phyloP scores from a whole-genome alignment of 2,888 invertebrate genomes.

The Rosalia funebris region DNA sequence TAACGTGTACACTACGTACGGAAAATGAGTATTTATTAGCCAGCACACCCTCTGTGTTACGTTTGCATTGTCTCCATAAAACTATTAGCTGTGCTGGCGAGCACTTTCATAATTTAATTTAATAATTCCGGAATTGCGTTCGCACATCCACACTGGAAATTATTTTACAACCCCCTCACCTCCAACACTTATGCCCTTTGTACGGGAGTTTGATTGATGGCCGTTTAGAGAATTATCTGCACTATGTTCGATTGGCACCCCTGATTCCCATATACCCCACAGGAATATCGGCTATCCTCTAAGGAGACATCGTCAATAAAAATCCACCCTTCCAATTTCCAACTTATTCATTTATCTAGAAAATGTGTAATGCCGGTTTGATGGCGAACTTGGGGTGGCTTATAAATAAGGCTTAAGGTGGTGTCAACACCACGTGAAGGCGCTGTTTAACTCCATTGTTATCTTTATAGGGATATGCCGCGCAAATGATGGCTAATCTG shows the following conservation, averaged over 20 bases:
- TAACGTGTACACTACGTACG: neutral
- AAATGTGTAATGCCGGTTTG: conserved; percentile 38
- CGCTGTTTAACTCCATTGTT: too few relatives aligned
- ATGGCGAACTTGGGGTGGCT: conserved; percentile 13
- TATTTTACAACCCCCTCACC: conserved; percentile 37
- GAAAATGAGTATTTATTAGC: conserved; percentile 4
- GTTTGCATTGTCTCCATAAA: conserved; percentile 5
- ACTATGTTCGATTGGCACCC: conserved; percentile 47
- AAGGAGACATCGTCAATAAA: conserved; percentile 53
- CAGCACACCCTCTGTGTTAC: neutral
- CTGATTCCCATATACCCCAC: conserved; percentile 50
- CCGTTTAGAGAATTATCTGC: conserved; percentile 54
- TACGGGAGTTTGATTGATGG: conserved; percentile 54
- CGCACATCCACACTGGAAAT: conserved; percentile 39
- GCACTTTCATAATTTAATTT: conserved; percentile 31
- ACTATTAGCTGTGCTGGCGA: conserved; percentile 1
- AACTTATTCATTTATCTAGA: conserved; percentile 59
- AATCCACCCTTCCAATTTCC: conserved; percentile 52
- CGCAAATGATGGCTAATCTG: too few relatives aligned
- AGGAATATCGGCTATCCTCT: conserved; percentile 48
- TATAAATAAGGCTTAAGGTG: conserved; percentile 10
- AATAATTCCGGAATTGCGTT: conserved; percentile 28
- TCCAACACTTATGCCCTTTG: conserved; percentile 39
- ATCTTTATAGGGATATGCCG: too few relatives aligned
- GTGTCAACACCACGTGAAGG: neutral